Percentiles rank a stretch among this genome's conserved stretches.
Evolutionary conservation across 2,797 vertebrate species (phyloP).

Genomic region (Enteromius paludinosus): DNA sequence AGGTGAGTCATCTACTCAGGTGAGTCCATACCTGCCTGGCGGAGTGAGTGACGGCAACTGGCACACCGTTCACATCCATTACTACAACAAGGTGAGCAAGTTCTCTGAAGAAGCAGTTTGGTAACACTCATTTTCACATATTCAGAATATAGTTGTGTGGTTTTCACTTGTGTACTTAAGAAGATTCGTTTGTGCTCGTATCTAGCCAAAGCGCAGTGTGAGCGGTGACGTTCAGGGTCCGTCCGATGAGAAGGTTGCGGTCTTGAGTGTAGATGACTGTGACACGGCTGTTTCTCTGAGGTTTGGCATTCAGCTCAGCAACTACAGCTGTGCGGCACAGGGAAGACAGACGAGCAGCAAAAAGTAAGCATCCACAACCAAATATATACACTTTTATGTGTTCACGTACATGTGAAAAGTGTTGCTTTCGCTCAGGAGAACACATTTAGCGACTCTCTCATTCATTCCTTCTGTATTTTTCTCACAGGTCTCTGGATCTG

Average conservation of each 20-base stretch:
- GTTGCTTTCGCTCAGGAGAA: neutral
- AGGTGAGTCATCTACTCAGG: slow-evolving; percentile 95
- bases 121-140: neutral
- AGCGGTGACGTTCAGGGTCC: slow-evolving; percentile 92
- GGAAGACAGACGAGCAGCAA: slow-evolving; percentile 95
- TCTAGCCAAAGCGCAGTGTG: slow-evolving; percentile 88
- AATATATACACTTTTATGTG: slow-evolving; percentile 20
- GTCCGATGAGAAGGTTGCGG: slow-evolving; percentile 95
- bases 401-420: neutral
- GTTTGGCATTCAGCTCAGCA: slow-evolving; percentile 90
- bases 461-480: slow-evolving; percentile 15
- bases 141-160: neutral
- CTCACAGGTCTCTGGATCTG: slow-evolving; percentile 79
- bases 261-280: slow-evolving; percentile 93
- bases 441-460: neutral
- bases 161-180: slow-evolving; percentile 37
- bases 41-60: slow-evolving; percentile 98
- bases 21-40: slow-evolving; percentile 89
- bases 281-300: slow-evolving; percentile 90
- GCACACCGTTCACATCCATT: slow-evolving; percentile 93
- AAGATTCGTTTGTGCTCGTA: slow-evolving; percentile 42
- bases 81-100: slow-evolving; percentile 93
- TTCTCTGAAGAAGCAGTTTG: slow-evolving; percentile 27
- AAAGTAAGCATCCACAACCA: slow-evolving; percentile 83
- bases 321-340: slow-evolving; percentile 95